phyloP scores from a whole-genome alignment of 2,888 invertebrate species.

The Leucophora obtusa region DNA sequence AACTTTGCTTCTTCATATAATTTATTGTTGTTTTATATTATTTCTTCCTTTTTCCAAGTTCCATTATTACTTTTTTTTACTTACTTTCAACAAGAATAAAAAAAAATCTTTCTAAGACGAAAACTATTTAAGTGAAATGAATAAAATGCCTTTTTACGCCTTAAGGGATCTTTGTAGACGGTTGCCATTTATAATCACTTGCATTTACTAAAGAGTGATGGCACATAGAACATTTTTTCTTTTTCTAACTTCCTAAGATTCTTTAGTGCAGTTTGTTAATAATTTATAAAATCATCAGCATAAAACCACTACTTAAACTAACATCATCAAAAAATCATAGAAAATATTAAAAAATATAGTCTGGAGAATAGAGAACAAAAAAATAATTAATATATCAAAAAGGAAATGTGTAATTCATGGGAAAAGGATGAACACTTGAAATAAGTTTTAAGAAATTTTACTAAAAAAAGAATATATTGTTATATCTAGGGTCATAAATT shows the following conservation, averaged over 20 bases:
- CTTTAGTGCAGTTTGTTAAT: slow-evolving; percentile 52
- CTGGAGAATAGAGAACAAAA: not conserved
- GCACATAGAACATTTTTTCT: slow-evolving; percentile 29
- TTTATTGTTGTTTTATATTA: slow-evolving; percentile 30
- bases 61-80: slow-evolving; percentile 7
- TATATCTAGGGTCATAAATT: too few species aligned
- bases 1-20: slow-evolving; percentile 1
- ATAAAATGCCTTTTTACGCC: slow-evolving; percentile 37
- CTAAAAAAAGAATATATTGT: too few species aligned
- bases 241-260: slow-evolving; percentile 3
- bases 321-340: slow-evolving; percentile 62
- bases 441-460: too few species aligned
- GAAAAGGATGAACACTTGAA: too few species aligned
- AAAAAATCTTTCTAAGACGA: slow-evolving; percentile 14
- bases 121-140: slow-evolving; percentile 46
- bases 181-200: slow-evolving; percentile 1
- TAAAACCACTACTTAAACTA: slow-evolving; percentile 63
- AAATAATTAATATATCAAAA: too few species aligned
- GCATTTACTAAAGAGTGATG: slow-evolving; percentile 23
- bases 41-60: not conserved
- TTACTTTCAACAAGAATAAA: not conserved
- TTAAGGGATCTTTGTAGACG: slow-evolving; percentile 37
- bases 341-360: slow-evolving; percentile 46
- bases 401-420: too few species aligned
- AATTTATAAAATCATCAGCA: slow-evolving; percentile 64